A percentile compares a stretch with the other conserved stretches of the same genome.
Conservation (phyloP, 2,113 vertebrate genomes). For the Entelurus aequoreus region DNA sequence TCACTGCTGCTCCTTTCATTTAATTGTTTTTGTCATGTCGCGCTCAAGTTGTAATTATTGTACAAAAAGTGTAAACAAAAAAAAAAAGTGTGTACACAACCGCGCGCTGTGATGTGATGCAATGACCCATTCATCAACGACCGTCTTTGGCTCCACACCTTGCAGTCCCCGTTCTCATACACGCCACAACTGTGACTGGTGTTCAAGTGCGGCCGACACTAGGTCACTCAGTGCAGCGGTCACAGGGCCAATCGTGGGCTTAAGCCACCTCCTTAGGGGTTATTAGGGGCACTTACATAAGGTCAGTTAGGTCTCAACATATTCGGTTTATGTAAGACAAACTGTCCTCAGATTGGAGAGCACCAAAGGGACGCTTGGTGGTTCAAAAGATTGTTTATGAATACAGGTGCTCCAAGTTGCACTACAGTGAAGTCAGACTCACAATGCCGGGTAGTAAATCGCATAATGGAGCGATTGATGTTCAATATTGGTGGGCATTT, state of each 20-base stretch:
- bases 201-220: neutral
- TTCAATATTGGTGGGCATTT: no score
- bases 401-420: no score
- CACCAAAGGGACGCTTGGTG: no score
- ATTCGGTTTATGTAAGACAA: no score
- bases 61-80: constrained; percentile 62
- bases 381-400: no score
- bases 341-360: no score
- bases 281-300: constrained; percentile 12
- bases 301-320: neutral
- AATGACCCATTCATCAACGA: constrained; percentile 35
- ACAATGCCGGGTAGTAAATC: no score
- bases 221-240: neutral
- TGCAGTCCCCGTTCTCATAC: neutral
- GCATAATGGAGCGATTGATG: no score
- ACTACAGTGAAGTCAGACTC: no score
- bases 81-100: constrained; percentile 49
- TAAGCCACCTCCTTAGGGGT: constrained; percentile 5
- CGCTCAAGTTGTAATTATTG: constrained; percentile 40
- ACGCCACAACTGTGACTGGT: neutral
- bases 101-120: constrained; percentile 32
- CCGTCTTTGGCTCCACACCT: constrained; percentile 1
- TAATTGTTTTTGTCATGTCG: constrained; percentile 16
- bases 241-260: neutral
- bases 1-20: constrained; percentile 32